phyloP scores from a whole-genome alignment of 2,797 vertebrate species.

The Paratrypauchen microcephalus region DNA sequence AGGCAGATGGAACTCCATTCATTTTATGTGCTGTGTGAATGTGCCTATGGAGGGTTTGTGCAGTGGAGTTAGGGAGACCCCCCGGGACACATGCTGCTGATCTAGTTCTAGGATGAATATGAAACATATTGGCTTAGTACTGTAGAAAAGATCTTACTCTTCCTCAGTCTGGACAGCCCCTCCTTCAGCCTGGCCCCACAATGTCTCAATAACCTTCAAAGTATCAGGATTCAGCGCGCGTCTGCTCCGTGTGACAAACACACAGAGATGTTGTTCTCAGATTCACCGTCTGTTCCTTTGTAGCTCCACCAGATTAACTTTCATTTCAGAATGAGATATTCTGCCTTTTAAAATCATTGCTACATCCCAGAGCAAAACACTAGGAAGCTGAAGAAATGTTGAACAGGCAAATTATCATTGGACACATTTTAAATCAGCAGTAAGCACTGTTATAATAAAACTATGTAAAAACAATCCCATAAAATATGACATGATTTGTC shows the following conservation, averaged over 20 bases:
- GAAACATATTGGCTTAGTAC: constrained; percentile 35
- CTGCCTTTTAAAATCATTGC: constrained; percentile 39
- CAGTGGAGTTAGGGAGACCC: constrained; percentile 35
- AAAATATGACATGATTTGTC: background rate
- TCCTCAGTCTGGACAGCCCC: constrained; percentile 11
- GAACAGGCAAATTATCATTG: constrained; percentile 34
- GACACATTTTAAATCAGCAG: constrained; percentile 25
- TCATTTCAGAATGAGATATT: constrained; percentile 58
- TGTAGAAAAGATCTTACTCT: constrained; percentile 19
- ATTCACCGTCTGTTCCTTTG: constrained; percentile 43
- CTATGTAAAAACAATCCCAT: background rate
- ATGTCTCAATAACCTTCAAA: constrained; percentile 60
- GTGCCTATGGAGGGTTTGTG: constrained; percentile 7
- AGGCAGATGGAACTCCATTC: background rate
- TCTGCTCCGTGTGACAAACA: constrained; percentile 54
- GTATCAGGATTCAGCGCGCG: constrained; percentile 40
- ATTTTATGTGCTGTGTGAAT: background rate
- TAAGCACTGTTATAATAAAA: constrained; percentile 21
- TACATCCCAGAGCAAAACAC: constrained; percentile 27
- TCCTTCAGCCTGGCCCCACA: constrained; percentile 23
- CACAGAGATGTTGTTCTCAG: constrained; percentile 39
- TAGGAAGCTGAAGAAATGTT: constrained; percentile 28
- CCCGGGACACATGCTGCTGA: constrained; percentile 14
- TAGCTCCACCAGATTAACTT: constrained; percentile 56
- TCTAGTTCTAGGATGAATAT: constrained; percentile 39